These are phyloP conservation scores for Cygnus olor DNA, from an alignment of 2,797 vertebrate species.

Conservation along the genomic window DNA sequence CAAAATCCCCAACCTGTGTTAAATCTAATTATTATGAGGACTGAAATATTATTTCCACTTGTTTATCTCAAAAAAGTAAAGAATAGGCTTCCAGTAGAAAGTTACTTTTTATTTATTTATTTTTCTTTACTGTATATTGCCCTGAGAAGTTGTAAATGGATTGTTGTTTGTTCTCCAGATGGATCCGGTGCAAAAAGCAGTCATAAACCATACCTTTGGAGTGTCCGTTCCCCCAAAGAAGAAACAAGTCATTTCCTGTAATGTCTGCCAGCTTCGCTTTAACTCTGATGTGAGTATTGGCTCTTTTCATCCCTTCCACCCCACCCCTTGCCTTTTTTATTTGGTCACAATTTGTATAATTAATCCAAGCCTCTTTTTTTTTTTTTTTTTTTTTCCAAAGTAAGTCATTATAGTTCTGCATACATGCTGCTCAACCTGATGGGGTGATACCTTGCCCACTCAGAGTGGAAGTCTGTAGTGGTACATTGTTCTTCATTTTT, in stretches of 20 bases:
- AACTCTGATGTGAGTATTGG: constrained; percentile 93
- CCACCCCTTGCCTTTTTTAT: neutral
- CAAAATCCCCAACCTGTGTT: neutral
- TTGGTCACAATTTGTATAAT: neutral
- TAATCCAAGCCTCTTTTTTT: constrained; percentile 20
- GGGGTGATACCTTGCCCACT: neutral
- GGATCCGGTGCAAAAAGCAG: constrained; percentile 99
- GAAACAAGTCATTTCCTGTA: constrained; percentile 95
- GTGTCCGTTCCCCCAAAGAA: constrained; percentile 93
- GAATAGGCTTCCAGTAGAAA: neutral
- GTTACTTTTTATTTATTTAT: neutral
- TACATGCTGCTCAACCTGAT: neutral
- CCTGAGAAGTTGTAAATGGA: constrained; percentile 41
- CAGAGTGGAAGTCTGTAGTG: neutral
- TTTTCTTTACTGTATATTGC: neutral
- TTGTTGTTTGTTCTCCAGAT: constrained; percentile 85
- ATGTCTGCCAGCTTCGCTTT: constrained; percentile 95
- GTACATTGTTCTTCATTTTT: neutral
- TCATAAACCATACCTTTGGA: constrained; percentile 98
- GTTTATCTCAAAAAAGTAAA: neutral
- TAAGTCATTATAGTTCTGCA: neutral
- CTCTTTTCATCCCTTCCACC: neutral
- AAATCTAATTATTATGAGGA: neutral
- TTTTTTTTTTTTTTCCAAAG: constrained; percentile 28
- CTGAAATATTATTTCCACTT: neutral